phyloP scores from a whole-genome alignment of 2,797 vertebrate genomes.

The Leptatherina wallacei region DNA sequence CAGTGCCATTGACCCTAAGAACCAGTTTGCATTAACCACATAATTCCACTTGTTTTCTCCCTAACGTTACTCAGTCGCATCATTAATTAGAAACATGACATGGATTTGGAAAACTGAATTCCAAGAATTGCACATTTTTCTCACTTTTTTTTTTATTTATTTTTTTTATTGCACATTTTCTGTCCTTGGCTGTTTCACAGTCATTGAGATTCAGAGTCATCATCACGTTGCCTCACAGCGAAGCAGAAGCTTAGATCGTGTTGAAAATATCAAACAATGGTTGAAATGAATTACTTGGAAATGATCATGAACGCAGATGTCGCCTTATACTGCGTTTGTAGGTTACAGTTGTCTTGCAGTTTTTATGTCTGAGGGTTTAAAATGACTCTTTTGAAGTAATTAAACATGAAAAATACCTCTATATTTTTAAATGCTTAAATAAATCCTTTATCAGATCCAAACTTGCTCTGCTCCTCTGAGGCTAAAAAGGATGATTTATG shows the following conservation, averaged over 20 bases:
- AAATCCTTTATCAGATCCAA: too few relatives aligned
- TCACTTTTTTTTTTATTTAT: too few relatives aligned
- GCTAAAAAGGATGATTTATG: neutral
- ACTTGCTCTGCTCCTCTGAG: neutral
- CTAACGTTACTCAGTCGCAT: neutral
- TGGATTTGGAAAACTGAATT: neutral
- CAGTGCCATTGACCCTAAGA: constrained; percentile 5
- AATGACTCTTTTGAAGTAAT: neutral
- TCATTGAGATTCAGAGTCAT: constrained; percentile 12
- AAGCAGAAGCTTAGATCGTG: constrained; percentile 2
- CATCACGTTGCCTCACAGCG: constrained; percentile 4
- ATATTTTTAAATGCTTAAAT: neutral
- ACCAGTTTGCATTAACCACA: fast-evolving
- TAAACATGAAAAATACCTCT: neutral
- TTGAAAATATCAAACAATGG: neutral
- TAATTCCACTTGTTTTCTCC: neutral
- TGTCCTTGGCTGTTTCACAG: neutral
- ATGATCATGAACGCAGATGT: neutral
- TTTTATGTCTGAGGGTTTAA: neutral
- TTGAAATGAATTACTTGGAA: neutral
- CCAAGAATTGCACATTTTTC: neutral
- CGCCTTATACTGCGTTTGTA: neutral
- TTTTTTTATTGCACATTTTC: neutral
- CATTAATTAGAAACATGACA: neutral
- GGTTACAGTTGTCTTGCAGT: neutral